phyloP scores from a whole-genome alignment of 2,797 vertebrate genomes.

The Macroramphosus scolopax region DNA sequence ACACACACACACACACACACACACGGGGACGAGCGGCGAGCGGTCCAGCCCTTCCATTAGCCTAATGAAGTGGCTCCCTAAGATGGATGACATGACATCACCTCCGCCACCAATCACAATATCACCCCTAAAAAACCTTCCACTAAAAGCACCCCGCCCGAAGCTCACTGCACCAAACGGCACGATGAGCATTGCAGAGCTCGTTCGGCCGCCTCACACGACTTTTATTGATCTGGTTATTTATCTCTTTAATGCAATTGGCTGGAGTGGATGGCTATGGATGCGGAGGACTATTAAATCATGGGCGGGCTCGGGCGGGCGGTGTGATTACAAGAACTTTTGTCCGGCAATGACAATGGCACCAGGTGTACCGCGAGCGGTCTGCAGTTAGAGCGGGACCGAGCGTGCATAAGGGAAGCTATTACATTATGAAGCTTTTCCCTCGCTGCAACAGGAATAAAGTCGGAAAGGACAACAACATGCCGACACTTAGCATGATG shows the following conservation, averaged over 20 bases:
- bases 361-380: slow-evolving; percentile 31
- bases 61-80: slow-evolving; percentile 77
- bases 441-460: no score
- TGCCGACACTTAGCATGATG: no score
- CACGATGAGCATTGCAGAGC: slow-evolving; percentile 63
- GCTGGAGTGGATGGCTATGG: slow-evolving; percentile 67
- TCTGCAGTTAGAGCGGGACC: slow-evolving; percentile 49
- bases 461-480: no score
- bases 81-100: slow-evolving; percentile 79
- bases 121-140: slow-evolving; percentile 73
- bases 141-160: slow-evolving; percentile 54
- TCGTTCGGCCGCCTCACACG: slow-evolving; percentile 52
- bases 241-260: slow-evolving; percentile 79
- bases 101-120: slow-evolving; percentile 74
- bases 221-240: slow-evolving; percentile 76
- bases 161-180: slow-evolving; percentile 63
- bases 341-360: slow-evolving; percentile 63
- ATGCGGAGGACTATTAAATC: slow-evolving; percentile 67
- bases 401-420: no score
- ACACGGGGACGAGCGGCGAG: slow-evolving; percentile 39
- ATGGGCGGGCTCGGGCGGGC: slow-evolving; percentile 27
- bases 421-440: no score
- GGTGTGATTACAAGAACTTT: slow-evolving; percentile 71
- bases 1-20: slow-evolving; percentile 39
- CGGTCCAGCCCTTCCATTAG: slow-evolving; percentile 76